Percentiles rank a stretch among this genome's conserved stretches.
Conservation (phyloP, 1,140 invertebrate genomes). For the Sesamia nonagrioides region DNA sequence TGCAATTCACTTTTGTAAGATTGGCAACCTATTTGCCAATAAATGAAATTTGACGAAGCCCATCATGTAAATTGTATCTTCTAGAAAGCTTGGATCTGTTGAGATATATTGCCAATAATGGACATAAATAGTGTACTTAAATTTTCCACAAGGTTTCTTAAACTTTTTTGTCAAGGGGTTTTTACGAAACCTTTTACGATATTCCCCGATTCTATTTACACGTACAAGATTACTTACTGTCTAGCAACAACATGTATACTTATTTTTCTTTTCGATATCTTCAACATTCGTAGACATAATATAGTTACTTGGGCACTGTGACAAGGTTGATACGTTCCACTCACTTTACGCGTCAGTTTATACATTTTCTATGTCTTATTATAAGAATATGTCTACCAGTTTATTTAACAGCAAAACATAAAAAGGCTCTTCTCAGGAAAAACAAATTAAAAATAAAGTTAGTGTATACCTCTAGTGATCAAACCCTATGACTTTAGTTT, state of each 20-base stretch:
- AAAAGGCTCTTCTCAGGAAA: background rate
- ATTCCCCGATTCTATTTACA: too few relatives aligned
- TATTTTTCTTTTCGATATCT: too few relatives aligned
- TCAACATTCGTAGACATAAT: background rate
- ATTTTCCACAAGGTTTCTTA: too few relatives aligned
- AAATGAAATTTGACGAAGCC: conserved; percentile 2
- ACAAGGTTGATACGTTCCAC: background rate
- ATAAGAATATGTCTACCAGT: background rate
- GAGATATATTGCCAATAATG: too few relatives aligned
- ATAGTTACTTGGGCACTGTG: background rate
- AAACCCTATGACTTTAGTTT: too few relatives aligned
- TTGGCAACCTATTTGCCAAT: background rate
- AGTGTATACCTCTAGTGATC: background rate
- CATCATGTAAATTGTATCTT: background rate
- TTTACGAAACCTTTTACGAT: too few relatives aligned
- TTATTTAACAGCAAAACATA: background rate
- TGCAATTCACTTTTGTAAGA: background rate
- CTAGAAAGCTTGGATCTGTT: background rate
- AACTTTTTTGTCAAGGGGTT: too few relatives aligned
- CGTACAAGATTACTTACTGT: too few relatives aligned
- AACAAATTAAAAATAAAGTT: background rate
- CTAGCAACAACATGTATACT: background rate
- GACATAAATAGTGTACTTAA: too few relatives aligned
- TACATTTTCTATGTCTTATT: background rate
- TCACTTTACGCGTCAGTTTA: background rate